A percentile compares a stretch with the other conserved stretches of the same genome.
These are phyloP conservation scores for Eupristina koningsbergeri DNA, from an alignment of 1,140 invertebrate genomes.

Conservation along the genomic window DNA sequence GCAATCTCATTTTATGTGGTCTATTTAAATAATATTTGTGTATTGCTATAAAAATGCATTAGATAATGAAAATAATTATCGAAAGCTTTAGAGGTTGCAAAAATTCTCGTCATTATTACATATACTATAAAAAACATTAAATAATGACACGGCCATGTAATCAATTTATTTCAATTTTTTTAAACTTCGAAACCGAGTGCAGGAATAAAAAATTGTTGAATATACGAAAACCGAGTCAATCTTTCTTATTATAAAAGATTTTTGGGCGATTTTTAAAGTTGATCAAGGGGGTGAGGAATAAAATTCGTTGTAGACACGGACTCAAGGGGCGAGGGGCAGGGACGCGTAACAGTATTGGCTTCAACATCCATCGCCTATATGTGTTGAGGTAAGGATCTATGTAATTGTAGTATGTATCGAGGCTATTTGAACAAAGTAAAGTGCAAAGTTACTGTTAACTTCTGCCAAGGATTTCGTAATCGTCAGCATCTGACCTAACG, in stretches of 20 bases:
- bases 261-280: not conserved
- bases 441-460: slow-evolving; percentile 26
- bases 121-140: too few species aligned
- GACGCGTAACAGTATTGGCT: not conserved
- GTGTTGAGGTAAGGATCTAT: slow-evolving; percentile 21
- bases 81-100: too few species aligned
- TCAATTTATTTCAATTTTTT: too few species aligned
- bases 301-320: not conserved
- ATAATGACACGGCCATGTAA: too few species aligned
- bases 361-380: not conserved
- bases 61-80: too few species aligned
- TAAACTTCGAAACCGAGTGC: not conserved
- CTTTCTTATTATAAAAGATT: not conserved
- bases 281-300: not conserved
- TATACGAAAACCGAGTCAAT: not conserved
- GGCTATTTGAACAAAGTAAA: slow-evolving; percentile 29
- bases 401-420: slow-evolving; percentile 35
- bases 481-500: slow-evolving; percentile 47
- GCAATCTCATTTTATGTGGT: too few species aligned
- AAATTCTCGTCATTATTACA: too few species aligned
- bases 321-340: too few species aligned
- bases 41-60: too few species aligned
- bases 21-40: too few species aligned
- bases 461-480: slow-evolving; percentile 46
- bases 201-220: not conserved